A percentile compares a stretch with the other conserved stretches of the same genome.
Conservation (phyloP, 2,888 invertebrate genomes). For the Chrysopilus asiliformis region DNA sequence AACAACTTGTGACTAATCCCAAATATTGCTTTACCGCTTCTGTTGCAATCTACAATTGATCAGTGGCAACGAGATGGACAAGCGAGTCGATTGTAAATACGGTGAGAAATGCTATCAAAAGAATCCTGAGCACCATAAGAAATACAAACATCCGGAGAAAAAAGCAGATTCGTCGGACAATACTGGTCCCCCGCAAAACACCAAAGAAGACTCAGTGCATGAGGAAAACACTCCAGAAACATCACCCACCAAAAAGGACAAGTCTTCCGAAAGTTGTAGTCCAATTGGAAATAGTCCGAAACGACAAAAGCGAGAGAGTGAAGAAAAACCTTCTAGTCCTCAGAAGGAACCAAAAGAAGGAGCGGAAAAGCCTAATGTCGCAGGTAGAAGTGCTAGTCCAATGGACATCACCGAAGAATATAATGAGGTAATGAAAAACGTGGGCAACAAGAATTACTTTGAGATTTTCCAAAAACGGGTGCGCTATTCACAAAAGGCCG, state of each 20-base stretch:
- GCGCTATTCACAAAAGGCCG: conserved; percentile 27
- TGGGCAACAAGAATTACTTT: conserved; percentile 26
- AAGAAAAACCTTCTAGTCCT: not conserved
- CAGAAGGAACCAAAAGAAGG: conserved; percentile 3
- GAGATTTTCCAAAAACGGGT: conserved; percentile 25
- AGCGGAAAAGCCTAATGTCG: conserved; percentile 13
- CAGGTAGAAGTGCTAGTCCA: too few relatives aligned
- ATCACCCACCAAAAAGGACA: conserved; percentile 2
- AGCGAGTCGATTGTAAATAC: conserved; percentile 57
- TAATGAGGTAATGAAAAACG: conserved; percentile 23
- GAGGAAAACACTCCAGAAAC: not conserved
- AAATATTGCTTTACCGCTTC: too few relatives aligned
- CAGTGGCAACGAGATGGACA: conserved; percentile 5
- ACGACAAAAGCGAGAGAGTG: not conserved
- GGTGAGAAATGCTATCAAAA: conserved; percentile 69
- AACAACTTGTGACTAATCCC: too few relatives aligned
- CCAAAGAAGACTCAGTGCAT: conserved; percentile 1
- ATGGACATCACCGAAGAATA: conserved; percentile 21
- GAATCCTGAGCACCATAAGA: conserved; percentile 56
- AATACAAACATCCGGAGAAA: conserved; percentile 61
- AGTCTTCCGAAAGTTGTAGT: not conserved
- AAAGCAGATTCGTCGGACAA: conserved; percentile 12
- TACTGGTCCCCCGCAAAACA: not conserved
- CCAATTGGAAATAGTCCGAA: not conserved
- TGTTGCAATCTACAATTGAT: too few relatives aligned